Evolutionary conservation across 2,888 invertebrate species (phyloP), one percentile per base, ranked within the genome.

Genomic region (Limnephilus marmoratus): DNA sequence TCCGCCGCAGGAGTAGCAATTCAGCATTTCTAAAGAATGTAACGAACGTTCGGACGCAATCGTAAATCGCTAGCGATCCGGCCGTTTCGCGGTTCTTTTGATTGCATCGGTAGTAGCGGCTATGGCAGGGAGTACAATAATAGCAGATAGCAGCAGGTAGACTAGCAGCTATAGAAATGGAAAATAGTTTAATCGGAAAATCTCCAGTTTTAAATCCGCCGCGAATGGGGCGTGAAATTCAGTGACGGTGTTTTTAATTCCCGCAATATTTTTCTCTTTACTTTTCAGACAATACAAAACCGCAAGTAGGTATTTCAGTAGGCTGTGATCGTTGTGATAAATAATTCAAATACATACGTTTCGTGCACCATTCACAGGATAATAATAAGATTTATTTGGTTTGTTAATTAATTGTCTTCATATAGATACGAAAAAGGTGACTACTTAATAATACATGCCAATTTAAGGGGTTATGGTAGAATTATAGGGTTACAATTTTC

Each of bases 1-100:
- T 1, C 18, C 24, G 7, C 53, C 53, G 7, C 53, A 24, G 5
- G 18, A 13, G 53, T 53, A 68, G 45, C 3, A 18, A 24, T 68
- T 68, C 53, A 24, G 31, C 31, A 2, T 82, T 82, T 81, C 29
- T 7, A 81, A 81, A 29, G 31, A 82, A 82, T 34, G 13, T 3
- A 68, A 18, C 18, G 53, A 85, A 85, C 49, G 49, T 49, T 13
- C 85, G 45, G 45, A 85, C 45, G 24, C 11, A 41, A 41, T 85
- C 85, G 85, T 85, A 85, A 85, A 85, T 85, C 85, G 37, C 41
- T 41, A 85, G 41, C 85, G 45, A 85, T 24, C 41, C 37, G 24
- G 41, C 34, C 85, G 85, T 37, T 85, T 85, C 24, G 41, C 37
- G 41, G 85, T 41, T 37, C 45, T 31, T 15, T 49, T 49, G 49